These are phyloP conservation scores for Barnardius zonarius DNA, from an alignment of 2,113 vertebrate genomes.

Conservation along the genomic window DNA sequence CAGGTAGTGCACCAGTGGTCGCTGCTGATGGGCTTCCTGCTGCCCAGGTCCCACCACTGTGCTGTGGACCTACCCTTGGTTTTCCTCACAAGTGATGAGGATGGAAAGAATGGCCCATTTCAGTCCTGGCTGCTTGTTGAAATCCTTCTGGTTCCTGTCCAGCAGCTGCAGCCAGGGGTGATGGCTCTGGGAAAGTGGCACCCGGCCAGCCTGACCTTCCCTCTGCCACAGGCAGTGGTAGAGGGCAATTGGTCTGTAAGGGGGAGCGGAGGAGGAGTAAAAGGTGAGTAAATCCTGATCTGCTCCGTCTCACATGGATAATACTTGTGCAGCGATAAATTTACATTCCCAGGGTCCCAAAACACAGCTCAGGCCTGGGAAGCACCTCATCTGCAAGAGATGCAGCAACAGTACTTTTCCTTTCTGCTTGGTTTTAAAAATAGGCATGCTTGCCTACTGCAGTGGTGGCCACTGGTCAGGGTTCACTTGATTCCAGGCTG, in stretches of 20 bases:
- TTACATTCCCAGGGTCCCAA: background rate
- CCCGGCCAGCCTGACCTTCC: fast-evolving
- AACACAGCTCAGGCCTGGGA: background rate
- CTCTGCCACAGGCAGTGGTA: fast-evolving
- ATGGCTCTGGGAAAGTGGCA: background rate
- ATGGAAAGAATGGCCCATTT: background rate
- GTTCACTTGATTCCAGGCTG: background rate
- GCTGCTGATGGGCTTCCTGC: background rate
- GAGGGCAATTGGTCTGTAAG: background rate
- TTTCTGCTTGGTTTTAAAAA: background rate
- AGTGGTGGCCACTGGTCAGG: fast-evolving
- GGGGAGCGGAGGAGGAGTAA: background rate
- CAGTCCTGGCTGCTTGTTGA: background rate
- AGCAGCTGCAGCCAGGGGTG: fast-evolving
- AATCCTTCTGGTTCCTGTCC: background rate
- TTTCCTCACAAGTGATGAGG: background rate
- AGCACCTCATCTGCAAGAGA: background rate
- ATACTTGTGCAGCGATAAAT: background rate
- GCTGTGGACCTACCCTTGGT: background rate
- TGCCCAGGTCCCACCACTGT: background rate
- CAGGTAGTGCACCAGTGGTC: background rate
- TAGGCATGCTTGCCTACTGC: fast-evolving
- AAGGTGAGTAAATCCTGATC: background rate
- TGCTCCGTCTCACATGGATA: background rate
- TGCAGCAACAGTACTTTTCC: background rate